Percentiles rank a stretch among this genome's conserved stretches.
Evolutionary conservation across 2,797 vertebrate genomes (phyloP).

Genomic region (Cynopterus sphinx): DNA sequence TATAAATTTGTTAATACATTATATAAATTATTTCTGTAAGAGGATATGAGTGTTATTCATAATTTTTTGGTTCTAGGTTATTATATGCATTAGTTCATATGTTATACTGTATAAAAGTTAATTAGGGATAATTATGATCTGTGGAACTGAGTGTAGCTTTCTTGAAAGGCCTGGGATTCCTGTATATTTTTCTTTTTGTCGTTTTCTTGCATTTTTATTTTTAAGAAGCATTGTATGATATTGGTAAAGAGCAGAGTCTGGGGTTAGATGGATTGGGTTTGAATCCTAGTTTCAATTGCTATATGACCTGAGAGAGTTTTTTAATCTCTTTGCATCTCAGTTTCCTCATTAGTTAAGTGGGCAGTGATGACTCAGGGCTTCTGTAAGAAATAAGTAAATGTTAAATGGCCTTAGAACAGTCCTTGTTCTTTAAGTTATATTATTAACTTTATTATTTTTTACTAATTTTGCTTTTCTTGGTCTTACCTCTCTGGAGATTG

Average conservation of each 20-base stretch:
- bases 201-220: background rate
- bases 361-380: background rate
- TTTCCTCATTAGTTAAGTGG: background rate
- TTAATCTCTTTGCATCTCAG: background rate
- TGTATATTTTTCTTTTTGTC: background rate
- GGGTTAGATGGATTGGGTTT: background rate
- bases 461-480: background rate
- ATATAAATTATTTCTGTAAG: background rate
- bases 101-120: background rate
- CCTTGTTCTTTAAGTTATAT: background rate
- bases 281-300: background rate
- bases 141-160: background rate
- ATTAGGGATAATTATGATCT: background rate
- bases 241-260: background rate
- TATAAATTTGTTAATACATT: background rate
- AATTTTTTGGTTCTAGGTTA: background rate
- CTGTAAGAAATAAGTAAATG: background rate
- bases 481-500: background rate
- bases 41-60: background rate
- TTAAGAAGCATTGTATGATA: background rate
- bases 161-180: background rate
- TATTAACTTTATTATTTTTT: background rate
- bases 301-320: background rate
- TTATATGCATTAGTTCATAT: background rate
- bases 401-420: background rate